Evolutionary conservation across 2,113 vertebrate genomes (phyloP).

Genomic region (Burhinus bistriatus): DNA sequence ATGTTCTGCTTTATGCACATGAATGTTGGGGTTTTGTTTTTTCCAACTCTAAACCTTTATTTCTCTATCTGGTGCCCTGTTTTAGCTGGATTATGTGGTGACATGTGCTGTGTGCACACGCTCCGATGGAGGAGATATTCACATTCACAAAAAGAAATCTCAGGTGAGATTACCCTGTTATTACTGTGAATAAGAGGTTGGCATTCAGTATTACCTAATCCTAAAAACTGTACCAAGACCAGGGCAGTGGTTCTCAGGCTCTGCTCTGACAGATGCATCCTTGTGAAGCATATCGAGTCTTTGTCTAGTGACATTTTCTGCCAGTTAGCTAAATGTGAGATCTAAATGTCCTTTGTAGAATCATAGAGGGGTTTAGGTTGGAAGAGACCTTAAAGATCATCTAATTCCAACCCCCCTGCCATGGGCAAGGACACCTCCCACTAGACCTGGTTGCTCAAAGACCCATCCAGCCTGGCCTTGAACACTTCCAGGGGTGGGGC

Average conservation of each 20-base stretch:
- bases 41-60: neutral
- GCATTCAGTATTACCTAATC: neutral
- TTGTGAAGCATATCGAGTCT: neutral
- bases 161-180: slow-evolving; percentile 79
- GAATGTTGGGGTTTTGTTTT: neutral
- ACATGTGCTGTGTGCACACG: slow-evolving; percentile 98
- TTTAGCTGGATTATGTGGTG: slow-evolving; percentile 94
- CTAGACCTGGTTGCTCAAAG: too few relatives aligned
- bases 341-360: neutral
- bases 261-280: neutral
- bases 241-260: neutral
- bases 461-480: too few relatives aligned
- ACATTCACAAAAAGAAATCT: slow-evolving; percentile 96
- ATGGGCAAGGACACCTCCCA: too few relatives aligned
- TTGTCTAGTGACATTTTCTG: neutral
- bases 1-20: neutral
- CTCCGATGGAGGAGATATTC: slow-evolving; percentile 93
- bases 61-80: neutral
- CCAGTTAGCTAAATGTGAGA: neutral
- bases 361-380: too few relatives aligned
- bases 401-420: too few relatives aligned
- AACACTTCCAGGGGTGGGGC: too few relatives aligned
- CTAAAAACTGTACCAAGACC: neutral
- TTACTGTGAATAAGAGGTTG: neutral
- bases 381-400: too few relatives aligned